A percentile compares a stretch with the other conserved stretches of the same genome.
Evolutionary conservation across 2,797 vertebrate species (phyloP).

Genomic region (Sebastes flavidus): DNA sequence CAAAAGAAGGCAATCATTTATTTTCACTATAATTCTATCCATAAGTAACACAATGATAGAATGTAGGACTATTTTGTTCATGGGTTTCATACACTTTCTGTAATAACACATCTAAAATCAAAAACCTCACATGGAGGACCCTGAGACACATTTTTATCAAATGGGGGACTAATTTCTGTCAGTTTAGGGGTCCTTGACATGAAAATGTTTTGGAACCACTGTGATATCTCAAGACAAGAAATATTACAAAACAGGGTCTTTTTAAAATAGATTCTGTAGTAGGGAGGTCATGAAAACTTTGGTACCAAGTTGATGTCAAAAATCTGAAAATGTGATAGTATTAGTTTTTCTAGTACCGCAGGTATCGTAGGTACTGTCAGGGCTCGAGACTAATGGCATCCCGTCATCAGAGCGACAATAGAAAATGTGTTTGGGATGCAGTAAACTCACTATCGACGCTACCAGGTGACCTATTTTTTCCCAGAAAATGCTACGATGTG

Average conservation of each 20-base stretch:
- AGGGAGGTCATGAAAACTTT: no score
- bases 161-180: neutral
- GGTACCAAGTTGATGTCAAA: no score
- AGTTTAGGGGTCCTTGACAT: neutral
- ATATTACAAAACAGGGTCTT: neutral
- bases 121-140: neutral
- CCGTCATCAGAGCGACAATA: fast-evolving
- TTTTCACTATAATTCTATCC: neutral
- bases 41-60: neutral
- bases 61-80: neutral
- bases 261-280: neutral
- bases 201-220: neutral
- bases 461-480: no score
- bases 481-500: no score
- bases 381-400: no score
- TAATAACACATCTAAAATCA: neutral
- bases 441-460: no score
- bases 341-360: no score
- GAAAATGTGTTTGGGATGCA: no score
- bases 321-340: no score
- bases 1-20: neutral
- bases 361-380: no score
- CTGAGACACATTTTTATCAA: fast-evolving
- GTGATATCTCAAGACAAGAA: neutral
- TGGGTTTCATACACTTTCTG: neutral